Percentiles rank a stretch among this genome's conserved stretches.
These are phyloP conservation scores for Labroides dimidiatus DNA, from an alignment of 2,797 vertebrate genomes.

Conservation along the genomic window DNA sequence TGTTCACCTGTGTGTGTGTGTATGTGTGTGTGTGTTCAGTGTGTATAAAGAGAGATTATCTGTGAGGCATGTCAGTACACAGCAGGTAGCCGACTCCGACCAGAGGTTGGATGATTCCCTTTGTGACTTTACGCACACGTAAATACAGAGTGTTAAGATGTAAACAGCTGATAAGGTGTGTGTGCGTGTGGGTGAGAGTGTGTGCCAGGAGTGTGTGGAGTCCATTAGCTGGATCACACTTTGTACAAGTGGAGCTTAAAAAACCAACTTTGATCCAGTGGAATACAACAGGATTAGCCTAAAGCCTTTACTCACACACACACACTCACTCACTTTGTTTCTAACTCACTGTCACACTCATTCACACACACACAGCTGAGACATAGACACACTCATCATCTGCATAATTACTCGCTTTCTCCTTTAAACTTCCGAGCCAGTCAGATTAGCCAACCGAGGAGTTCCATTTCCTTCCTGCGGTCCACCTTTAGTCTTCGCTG, in stretches of 20 bases:
- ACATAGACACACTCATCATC: constrained; percentile 41
- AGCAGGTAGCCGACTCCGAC: constrained; percentile 25
- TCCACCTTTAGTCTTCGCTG: neutral
- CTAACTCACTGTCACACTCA: constrained; percentile 28
- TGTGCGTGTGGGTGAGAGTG: neutral
- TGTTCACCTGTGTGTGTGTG: constrained; percentile 30
- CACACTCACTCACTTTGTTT: constrained; percentile 54
- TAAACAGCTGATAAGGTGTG: constrained; percentile 1
- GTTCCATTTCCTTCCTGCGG: neutral
- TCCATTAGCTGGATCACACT: constrained; percentile 51
- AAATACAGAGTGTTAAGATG: neutral
- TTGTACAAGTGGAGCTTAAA: constrained; percentile 64
- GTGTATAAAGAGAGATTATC: constrained; percentile 45
- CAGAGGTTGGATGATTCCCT: constrained; percentile 22
- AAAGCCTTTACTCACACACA: constrained; percentile 63
- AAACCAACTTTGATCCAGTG: constrained; percentile 69
- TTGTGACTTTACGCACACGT: constrained; percentile 16
- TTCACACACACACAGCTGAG: neutral
- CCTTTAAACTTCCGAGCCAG: constrained; percentile 41
- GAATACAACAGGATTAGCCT: constrained; percentile 70
- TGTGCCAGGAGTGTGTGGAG: constrained; percentile 6
- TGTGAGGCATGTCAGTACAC: constrained; percentile 48
- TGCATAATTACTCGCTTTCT: constrained; percentile 51
- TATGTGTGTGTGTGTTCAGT: constrained; percentile 18
- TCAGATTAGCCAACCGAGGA: neutral